Evolutionary conservation across 2,888 invertebrate genomes (phyloP), one percentile per base, ranked within the genome.

Genomic region (Peribatodes rhomboidaria): DNA sequence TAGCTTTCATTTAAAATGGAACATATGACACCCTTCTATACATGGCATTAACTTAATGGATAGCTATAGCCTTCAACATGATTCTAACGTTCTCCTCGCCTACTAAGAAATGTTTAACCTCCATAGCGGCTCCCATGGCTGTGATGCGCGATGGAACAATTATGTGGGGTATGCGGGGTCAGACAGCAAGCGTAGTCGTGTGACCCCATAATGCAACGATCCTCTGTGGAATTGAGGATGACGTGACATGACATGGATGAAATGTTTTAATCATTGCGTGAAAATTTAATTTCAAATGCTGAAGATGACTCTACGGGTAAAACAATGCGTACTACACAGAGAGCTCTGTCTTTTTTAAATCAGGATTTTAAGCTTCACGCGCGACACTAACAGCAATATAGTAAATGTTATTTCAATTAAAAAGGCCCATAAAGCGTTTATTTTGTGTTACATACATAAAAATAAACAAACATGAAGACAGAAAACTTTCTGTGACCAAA

Each of bases 141-240:
- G 22, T 42, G 62, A 62, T 50, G 50, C 31, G 58, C 47, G 61
- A 69, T 67, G 71, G 69, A 58, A 67, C 62, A 79, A 74, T 76
- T 75, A 80, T 74, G 76, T 74, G 9, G 53, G 53, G 59, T 59
- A 64, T 64, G 64, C 54, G 73, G 77, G 80, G 81, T 80, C 82
- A 76, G 71, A 59, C 73, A 72, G 68, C 74, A 69, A 59, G 60
- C 54, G 37, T 50, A 58, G 54, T 58, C 57, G 61, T 62, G 63
- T 44, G 62, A 64, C 58, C 58, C 62, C 49, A 53, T 61, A 61
- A 52, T 42, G 44, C 44, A 44, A 35, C 35, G 49, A 39, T 10
- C 27, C 13, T 9, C 33, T 31, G 41, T 35, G 59, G 49, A 64
- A 49, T 58, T 20, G 42, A 44, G 44, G 20, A 46, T 46, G 46